Evolutionary conservation across 2,797 vertebrate species (phyloP).

Genomic region (Mus spretus): DNA sequence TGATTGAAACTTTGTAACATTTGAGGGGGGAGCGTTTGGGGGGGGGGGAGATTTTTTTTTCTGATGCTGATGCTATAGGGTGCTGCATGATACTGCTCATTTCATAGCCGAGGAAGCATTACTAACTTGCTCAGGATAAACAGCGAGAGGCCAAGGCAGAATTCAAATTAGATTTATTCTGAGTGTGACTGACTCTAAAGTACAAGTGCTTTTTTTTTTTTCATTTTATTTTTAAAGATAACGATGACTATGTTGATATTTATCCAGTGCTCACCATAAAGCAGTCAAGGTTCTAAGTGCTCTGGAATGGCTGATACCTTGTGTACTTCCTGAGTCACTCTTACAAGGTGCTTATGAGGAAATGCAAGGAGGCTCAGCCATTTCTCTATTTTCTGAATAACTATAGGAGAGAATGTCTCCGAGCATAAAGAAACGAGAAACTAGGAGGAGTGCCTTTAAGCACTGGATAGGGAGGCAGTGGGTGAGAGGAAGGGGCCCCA

Average conservation of each 20-base stretch:
- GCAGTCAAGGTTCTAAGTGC: neutral
- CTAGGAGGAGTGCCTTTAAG: neutral
- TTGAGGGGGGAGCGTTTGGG: neutral
- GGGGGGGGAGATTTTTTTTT: neutral
- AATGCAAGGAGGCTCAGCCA: neutral
- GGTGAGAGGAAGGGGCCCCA: neutral
- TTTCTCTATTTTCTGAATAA: neutral
- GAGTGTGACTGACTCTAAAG: constrained; percentile 27
- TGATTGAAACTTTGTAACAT: constrained; percentile 9
- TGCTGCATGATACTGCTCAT: neutral
- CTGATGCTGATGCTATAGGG: neutral
- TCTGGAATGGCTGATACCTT: neutral
- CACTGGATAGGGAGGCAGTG: neutral
- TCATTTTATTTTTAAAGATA: neutral
- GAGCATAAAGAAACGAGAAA: neutral
- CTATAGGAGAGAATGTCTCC: neutral
- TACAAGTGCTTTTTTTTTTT: neutral
- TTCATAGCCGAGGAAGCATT: constrained; percentile 25
- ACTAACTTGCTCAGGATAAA: neutral
- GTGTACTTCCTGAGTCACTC: neutral
- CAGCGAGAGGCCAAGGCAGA: neutral
- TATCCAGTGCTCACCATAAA: neutral
- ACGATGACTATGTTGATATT: constrained; percentile 1
- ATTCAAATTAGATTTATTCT: constrained; percentile 38
- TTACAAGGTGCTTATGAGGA: neutral